Base-by-base conservation (phyloP, 2,797 vertebrate species). In the Carapus acus region DNA sequence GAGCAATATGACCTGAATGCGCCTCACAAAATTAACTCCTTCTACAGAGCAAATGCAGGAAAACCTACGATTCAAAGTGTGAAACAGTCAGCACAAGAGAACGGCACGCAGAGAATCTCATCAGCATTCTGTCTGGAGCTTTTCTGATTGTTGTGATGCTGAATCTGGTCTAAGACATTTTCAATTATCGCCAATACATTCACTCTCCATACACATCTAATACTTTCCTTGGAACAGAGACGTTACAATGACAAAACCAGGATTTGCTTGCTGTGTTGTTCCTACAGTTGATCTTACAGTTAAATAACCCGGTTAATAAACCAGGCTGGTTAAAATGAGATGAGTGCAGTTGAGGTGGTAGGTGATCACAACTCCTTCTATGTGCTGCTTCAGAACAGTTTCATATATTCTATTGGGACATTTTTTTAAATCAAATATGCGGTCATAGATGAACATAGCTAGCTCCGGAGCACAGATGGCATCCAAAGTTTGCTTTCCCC, bases 101-200 rank as follows among this genome's bases (percentile, higher is more conserved):
- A 56, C 55, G 50, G 48, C 42, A 63, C 62, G 67, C 42, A 21
- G 62, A 69, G 64, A 77, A 74, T 45, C 81, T 85, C 77, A 85
- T 87, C 79, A 81, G 80, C 79, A 87, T 85, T 85, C 83, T 58
- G 82, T 85, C 81, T 82, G 71, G 69, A n/a, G 78, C 77, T 80
- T 76, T 83, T 78, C 73, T 82, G 77, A 79, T 81, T 84, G 82
- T 82, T 83, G 70, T 71, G 73, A 64, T 80, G 68, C 69, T 78
- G 54, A 34, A 57, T 73, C 65, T 72, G 64, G 73, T 74, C 76
- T 78, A 76, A 75, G 67, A 65, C 69, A 76, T 82, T 83, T 80
- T 83, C 83, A 85, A 80, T 69, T 68, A 74, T 57, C 50, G 23
- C 58, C 0, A 19, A 60, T 64, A 53, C 54, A 52, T 43, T 53